Percentiles rank a stretch among this genome's conserved stretches.
Conservation (phyloP, 1,140 invertebrate genomes). For the Drosophila micromelanica region DNA sequence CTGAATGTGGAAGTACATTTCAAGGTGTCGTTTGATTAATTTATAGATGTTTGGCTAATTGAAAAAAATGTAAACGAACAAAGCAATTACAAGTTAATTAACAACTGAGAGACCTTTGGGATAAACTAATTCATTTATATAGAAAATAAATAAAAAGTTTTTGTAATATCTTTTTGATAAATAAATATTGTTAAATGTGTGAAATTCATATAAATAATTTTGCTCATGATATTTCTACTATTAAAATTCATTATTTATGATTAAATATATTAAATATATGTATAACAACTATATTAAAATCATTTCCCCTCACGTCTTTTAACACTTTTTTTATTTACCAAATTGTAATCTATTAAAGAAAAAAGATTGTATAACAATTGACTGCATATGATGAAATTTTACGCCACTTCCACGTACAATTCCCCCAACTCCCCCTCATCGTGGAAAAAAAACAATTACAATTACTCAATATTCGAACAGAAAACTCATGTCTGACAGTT, state of each 20-base stretch:
- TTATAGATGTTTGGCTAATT: not conserved
- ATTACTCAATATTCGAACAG: constrained; percentile 17
- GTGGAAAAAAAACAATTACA: constrained; percentile 13
- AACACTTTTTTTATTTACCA: not conserved
- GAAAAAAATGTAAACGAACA: not conserved
- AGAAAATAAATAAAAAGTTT: too few relatives aligned
- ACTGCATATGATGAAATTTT: constrained; percentile 14
- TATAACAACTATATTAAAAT: too few relatives aligned
- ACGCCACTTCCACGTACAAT: constrained; percentile 9
- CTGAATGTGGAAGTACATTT: not conserved
- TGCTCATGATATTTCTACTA: too few relatives aligned
- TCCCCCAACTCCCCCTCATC: not conserved
- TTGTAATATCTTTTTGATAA: too few relatives aligned
- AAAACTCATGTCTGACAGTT: constrained; percentile 15
- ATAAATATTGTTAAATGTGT: too few relatives aligned
- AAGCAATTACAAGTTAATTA: not conserved
- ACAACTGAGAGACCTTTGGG: too few relatives aligned
- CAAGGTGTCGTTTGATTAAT: constrained; percentile 12
- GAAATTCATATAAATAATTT: too few relatives aligned
- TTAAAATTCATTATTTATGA: too few relatives aligned
- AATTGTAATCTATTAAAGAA: not conserved
- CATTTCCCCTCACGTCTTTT: not conserved
- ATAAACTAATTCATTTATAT: too few relatives aligned
- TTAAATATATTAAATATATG: too few relatives aligned
- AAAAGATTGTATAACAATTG: constrained; percentile 5